Percentiles rank a stretch among this genome's conserved stretches.
Evolutionary conservation across 2,797 vertebrate species (phyloP).

Genomic region (Peromyscus nudipes): DNA sequence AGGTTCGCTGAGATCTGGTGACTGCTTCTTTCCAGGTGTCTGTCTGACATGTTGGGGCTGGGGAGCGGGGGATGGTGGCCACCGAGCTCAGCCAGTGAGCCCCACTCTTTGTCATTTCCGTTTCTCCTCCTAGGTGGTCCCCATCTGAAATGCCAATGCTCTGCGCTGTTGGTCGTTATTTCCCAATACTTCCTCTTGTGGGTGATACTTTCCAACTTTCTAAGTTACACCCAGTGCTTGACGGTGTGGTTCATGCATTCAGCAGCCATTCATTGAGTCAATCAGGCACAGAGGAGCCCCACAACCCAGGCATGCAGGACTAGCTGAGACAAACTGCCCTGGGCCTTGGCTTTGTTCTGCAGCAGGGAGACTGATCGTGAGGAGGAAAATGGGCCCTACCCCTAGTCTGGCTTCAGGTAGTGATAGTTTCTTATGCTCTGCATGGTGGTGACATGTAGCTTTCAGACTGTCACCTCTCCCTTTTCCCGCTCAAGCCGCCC

Average conservation of each 20-base stretch:
- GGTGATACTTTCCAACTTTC: not conserved
- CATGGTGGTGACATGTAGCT: accelerated
- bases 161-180: accelerated
- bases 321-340: not conserved
- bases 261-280: accelerated
- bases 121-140: not conserved
- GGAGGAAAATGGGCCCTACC: accelerated
- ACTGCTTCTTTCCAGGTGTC: accelerated
- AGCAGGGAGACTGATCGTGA: accelerated
- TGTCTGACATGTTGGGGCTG: accelerated
- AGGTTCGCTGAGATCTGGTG: accelerated
- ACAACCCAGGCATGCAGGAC: not conserved
- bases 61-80: not conserved
- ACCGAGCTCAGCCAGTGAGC: accelerated
- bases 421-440: accelerated
- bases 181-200: accelerated
- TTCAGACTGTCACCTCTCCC: not conserved
- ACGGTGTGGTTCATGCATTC: not conserved
- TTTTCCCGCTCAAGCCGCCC: not conserved
- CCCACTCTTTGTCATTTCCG: accelerated
- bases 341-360: accelerated
- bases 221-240: not conserved
- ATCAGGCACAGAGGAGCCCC: not conserved
- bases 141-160: accelerated
- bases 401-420: not conserved